These are phyloP conservation scores for Drosophila varians DNA, from an alignment of 1,140 invertebrate species.

Conservation along the genomic window DNA sequence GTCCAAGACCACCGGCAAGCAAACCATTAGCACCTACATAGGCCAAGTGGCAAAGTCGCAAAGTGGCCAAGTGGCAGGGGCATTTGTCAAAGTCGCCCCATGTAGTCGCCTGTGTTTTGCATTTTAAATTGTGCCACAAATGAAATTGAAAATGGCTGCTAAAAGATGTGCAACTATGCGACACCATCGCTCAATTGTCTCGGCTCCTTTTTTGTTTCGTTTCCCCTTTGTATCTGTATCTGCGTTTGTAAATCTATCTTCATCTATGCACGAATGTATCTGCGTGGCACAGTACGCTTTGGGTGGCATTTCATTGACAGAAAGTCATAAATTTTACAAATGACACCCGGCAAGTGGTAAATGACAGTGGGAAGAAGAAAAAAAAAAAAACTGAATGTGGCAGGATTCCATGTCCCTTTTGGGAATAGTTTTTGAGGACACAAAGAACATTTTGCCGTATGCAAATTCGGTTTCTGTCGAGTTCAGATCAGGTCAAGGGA, in stretches of 20 bases:
- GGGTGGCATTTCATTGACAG: conserved; percentile 79
- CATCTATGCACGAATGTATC: too few species aligned
- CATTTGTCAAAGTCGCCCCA: conserved; percentile 72
- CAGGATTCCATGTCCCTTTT: conserved; percentile 3
- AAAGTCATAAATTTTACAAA: conserved; percentile 76
- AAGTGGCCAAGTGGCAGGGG: conserved; percentile 54
- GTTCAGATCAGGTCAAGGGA: neutral
- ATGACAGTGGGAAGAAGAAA: conserved; percentile 26
- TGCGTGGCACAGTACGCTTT: conserved; percentile 59
- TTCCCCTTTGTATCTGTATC: neutral
- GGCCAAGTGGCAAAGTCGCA: conserved; percentile 50
- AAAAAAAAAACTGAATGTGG: neutral
- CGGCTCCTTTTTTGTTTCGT: conserved; percentile 14
- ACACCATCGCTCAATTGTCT: conserved; percentile 50
- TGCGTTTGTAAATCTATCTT: conserved; percentile 5
- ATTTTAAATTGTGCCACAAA: conserved; percentile 79
- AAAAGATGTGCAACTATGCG: conserved; percentile 76
- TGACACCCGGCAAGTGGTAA: conserved; percentile 68
- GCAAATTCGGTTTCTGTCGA: conserved; percentile 6
- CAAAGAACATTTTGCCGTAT: conserved; percentile 16
- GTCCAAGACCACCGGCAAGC: conserved; percentile 46
- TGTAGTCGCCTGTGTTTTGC: conserved; percentile 69
- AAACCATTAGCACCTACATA: conserved; percentile 74
- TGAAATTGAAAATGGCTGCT: conserved; percentile 79
- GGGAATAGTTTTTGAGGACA: neutral